Base-by-base conservation (phyloP, 2,797 vertebrate species). In the Tokudaia muenninki region DNA sequence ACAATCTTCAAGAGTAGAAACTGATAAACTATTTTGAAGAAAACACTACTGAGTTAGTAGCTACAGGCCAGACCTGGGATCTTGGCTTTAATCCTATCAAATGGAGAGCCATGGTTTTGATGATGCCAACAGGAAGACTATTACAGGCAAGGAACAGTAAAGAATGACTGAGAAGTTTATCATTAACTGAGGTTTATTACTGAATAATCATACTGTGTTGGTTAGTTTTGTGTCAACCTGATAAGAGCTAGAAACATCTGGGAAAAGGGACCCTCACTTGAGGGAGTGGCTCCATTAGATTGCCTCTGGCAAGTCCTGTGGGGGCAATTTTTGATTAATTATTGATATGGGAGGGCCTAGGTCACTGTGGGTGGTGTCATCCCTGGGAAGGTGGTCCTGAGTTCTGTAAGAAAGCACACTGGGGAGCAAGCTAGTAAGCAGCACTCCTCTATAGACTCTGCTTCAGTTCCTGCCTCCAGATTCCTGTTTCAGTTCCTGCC, bases 61-160 rank as follows among this genome's bases (percentile, higher is more conserved):
- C 14, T 78, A 94, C 34, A 79, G 52, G 37, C 52, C 63, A 97
- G 81, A 93, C 10, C 26, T 21, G 80, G 84, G 14, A 90, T 57
- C 41, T 87, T 89, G 63, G 89, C 17, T 96, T 92, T 90, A n/a
- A 94, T 84, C 50, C n/a, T 84, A 31, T 80, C 93, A 95, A 74
- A 89, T 83, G 90, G 90, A 83, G 52, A 91, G 11, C 6, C 70
- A 59, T 89, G 26, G 26, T 95, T 96, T 80, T 97, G 41, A 95
- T 72, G 67, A 94, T 86, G 74, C 13, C 55, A 94, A 91, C 37
- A 92, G 87, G 75, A 55, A 75, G 78, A 74, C 55, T 13, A 47
- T 41, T 95, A 91, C 6, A 87, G 55, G 52, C 16, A 74, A 78
- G 24, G 72, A 96, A 92, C 91, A 86, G 67, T 77, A 47, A 94